phyloP scores from a whole-genome alignment of 2,888 invertebrate genomes.

The Arge pagana region DNA sequence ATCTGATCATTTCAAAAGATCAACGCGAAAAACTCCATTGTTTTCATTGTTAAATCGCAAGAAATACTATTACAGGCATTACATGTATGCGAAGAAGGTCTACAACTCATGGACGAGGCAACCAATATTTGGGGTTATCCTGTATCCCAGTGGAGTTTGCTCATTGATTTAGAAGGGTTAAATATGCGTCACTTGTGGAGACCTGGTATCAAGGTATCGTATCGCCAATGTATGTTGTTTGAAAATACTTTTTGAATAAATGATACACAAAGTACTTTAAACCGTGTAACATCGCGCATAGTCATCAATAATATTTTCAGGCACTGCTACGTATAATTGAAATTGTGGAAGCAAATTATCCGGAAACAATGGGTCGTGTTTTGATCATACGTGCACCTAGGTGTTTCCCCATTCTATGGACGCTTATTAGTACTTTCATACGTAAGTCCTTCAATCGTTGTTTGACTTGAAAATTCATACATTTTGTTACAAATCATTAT shows the following conservation, averaged over 20 bases:
- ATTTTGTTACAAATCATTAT: background rate
- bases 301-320: conserved; percentile 39
- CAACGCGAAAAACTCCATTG: no score
- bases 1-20: no score
- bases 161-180: conserved; percentile 91
- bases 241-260: no score
- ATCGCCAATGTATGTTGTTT: no score
- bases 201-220: conserved; percentile 75
- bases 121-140: conserved; percentile 80
- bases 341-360: conserved; percentile 92
- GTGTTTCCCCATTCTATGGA: conserved; percentile 95
- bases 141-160: conserved; percentile 85
- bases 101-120: conserved; percentile 84
- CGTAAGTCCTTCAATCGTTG: conserved; percentile 63
- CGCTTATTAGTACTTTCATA: conserved; percentile 92
- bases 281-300: no score
- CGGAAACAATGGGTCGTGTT: conserved; percentile 91
- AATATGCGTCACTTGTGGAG: conserved; percentile 96
- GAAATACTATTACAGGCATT: conserved; percentile 65
- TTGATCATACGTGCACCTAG: conserved; percentile 89
- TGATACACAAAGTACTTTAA: no score
- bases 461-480: conserved; percentile 1
- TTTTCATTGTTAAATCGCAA: background rate
- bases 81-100: conserved; percentile 89
- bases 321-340: conserved; percentile 73